These are phyloP conservation scores for Malacoraja senta DNA, from an alignment of 2,797 vertebrate genomes.

Conservation along the genomic window DNA sequence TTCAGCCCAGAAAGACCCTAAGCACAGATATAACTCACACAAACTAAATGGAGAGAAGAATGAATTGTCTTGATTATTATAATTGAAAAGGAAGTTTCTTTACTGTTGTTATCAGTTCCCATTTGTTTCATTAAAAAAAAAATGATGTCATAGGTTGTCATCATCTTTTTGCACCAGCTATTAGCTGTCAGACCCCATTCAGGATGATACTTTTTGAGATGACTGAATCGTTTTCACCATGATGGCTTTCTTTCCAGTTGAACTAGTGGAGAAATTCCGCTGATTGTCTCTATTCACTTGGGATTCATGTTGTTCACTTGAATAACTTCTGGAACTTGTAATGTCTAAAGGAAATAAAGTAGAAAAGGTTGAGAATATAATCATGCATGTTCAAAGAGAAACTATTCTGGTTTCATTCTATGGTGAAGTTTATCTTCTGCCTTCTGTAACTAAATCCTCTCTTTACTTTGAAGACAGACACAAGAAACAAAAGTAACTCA, in stretches of 20 bases:
- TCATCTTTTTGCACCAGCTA: background rate
- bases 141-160: too few relatives aligned
- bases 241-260: background rate
- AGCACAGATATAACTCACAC: background rate
- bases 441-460: background rate
- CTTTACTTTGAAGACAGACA: background rate
- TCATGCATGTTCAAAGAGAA: background rate
- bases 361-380: background rate
- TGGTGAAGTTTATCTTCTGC: background rate
- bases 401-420: background rate
- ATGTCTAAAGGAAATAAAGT: background rate
- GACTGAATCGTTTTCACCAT: conserved; percentile 21
- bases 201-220: background rate
- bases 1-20: background rate
- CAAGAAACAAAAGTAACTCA: too few relatives aligned
- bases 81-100: background rate
- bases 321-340: background rate
- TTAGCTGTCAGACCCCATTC: background rate
- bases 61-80: background rate
- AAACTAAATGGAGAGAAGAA: background rate
- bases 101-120: background rate
- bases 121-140: background rate
- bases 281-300: background rate
- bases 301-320: background rate
- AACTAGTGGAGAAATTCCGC: background rate